Conservation (phyloP, 2,888 invertebrate genomes). For the Microplitis deprimator region DNA sequence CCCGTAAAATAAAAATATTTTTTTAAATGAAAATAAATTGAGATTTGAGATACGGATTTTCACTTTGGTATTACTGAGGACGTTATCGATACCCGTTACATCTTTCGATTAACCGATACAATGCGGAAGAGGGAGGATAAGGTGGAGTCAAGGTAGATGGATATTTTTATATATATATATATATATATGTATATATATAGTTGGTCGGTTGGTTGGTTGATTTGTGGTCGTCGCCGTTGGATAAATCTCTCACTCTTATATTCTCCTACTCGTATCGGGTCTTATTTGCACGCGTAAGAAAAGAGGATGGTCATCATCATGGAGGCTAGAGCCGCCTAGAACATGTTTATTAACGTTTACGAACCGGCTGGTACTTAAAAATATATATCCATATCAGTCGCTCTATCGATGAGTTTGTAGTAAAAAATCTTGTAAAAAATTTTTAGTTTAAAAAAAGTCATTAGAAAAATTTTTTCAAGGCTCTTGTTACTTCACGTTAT, state of each 20-base stretch:
- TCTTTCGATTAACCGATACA: slow-evolving; percentile 35
- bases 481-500: not conserved
- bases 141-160: slow-evolving; percentile 15
- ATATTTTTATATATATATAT: slow-evolving; percentile 33
- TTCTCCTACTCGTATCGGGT: not conserved
- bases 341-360: slow-evolving; percentile 53
- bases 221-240: slow-evolving; percentile 51
- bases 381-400: not conserved
- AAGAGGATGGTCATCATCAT: slow-evolving; percentile 34
- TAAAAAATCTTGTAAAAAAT: slow-evolving; percentile 20
- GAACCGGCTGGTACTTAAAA: slow-evolving; percentile 2
- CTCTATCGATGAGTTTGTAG: slow-evolving; percentile 25
- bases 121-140: slow-evolving; percentile 37
- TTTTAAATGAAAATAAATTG: not conserved
- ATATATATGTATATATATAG: not conserved
- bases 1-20: not conserved
- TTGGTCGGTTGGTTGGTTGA: slow-evolving; percentile 47
- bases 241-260: slow-evolving; percentile 47
- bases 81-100: not conserved
- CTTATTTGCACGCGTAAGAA: not conserved
- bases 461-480: slow-evolving; percentile 2
- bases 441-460: slow-evolving; percentile 1
- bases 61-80: not conserved
- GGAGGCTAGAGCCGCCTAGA: slow-evolving; percentile 42
- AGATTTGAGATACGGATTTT: not conserved